These are phyloP conservation scores for Trachelus troglodyta DNA, from an alignment of 2,888 invertebrate species.

Conservation along the genomic window DNA sequence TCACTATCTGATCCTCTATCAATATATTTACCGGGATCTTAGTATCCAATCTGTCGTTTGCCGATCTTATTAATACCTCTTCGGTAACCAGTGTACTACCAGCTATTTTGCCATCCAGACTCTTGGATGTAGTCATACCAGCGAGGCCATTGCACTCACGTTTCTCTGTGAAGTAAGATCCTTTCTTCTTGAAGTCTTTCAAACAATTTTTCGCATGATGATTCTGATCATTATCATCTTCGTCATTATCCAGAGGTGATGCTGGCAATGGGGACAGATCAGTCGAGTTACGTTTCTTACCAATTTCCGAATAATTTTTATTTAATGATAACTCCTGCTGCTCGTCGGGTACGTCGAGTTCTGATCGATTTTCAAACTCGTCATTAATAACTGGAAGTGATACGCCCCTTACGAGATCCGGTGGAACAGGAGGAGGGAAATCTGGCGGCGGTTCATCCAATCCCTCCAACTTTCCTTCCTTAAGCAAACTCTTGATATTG, in stretches of 20 bases:
- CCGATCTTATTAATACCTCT: conserved; percentile 21
- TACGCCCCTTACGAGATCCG: conserved; percentile 76
- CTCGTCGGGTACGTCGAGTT: conserved; percentile 78
- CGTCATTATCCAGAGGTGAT: conserved; percentile 70
- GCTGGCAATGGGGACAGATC: conserved; percentile 67
- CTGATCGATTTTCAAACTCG: conserved; percentile 68
- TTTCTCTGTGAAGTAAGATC: conserved; percentile 20
- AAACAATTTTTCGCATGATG: conserved; percentile 24
- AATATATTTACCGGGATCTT: conserved; percentile 61
- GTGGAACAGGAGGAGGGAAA: conserved; percentile 72
- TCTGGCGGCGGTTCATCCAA: conserved; percentile 70
- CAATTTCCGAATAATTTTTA: neutral
- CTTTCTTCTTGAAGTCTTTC: conserved; percentile 19
- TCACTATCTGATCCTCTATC: conserved; percentile 63
- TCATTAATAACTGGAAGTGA: conserved; percentile 75
- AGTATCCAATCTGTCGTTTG: conserved; percentile 33
- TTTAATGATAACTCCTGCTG: conserved; percentile 70
- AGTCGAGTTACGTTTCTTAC: conserved; percentile 22
- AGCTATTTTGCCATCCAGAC: conserved; percentile 39
- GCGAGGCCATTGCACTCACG: conserved; percentile 48
- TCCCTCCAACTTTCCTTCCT: conserved; percentile 73
- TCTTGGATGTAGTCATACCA: conserved; percentile 42
- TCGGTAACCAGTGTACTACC: conserved; percentile 27
- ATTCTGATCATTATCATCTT: conserved; percentile 41
- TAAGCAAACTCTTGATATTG: conserved; percentile 79